These are phyloP conservation scores for Thamnophis elegans DNA, from an alignment of 2,797 vertebrate genomes.

Conservation along the genomic window DNA sequence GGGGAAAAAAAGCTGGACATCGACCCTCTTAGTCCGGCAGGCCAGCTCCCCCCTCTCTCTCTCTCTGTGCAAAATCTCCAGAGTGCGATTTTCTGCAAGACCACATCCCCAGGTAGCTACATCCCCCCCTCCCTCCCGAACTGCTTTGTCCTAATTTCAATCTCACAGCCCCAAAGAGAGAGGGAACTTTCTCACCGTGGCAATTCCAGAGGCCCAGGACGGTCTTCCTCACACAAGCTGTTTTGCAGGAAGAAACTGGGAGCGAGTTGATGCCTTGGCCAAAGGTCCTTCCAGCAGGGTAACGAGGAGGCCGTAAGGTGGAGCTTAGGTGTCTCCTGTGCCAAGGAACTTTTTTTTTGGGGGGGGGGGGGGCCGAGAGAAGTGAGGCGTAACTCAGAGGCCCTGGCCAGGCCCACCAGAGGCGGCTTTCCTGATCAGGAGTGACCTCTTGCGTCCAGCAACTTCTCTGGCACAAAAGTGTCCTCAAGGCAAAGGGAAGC, in stretches of 20 bases:
- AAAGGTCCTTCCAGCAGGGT: neutral
- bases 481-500: neutral
- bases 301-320: neutral
- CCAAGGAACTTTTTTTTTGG: neutral
- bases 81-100: neutral
- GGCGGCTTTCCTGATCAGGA: neutral
- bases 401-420: neutral
- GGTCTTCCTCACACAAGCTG: fast-evolving
- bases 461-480: neutral
- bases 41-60: neutral
- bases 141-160: neutral
- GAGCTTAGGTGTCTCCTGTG: neutral
- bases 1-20: neutral
- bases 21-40: too few relatives aligned
- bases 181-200: neutral
- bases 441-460: neutral
- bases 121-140: too few relatives aligned
- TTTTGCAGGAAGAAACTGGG: neutral
- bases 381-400: neutral
- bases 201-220: neutral
- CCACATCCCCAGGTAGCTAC: neutral
- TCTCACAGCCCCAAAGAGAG: neutral
- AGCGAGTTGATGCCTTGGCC: neutral
- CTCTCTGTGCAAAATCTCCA: neutral
- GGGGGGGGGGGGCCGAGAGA: neutral